A percentile compares a stretch with the other conserved stretches of the same genome.
Conservation (phyloP, 2,797 vertebrate species). For the Microctenopoma steveboyesi region DNA sequence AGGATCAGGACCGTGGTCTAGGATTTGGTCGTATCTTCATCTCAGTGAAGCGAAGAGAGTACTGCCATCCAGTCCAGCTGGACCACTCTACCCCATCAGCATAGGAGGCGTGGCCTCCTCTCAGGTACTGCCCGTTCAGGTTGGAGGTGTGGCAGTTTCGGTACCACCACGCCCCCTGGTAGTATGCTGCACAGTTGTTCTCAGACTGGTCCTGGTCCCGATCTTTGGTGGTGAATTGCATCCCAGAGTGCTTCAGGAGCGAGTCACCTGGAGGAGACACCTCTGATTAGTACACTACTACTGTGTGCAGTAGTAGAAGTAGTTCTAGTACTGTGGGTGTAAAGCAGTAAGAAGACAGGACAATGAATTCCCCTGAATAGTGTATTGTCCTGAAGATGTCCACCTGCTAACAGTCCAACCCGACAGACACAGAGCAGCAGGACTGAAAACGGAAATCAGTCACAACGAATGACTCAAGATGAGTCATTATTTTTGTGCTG, state of each 20-base stretch:
- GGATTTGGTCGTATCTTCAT: slow-evolving; percentile 91
- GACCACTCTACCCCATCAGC: slow-evolving; percentile 96
- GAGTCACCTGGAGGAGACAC: slow-evolving; percentile 84
- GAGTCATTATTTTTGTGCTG: too few relatives aligned
- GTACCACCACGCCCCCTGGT: slow-evolving; percentile 98
- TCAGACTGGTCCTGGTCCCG: slow-evolving; percentile 94
- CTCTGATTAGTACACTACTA: background rate
- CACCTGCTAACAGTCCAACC: too few relatives aligned
- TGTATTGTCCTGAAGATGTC: too few relatives aligned
- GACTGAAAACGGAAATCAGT: too few relatives aligned
- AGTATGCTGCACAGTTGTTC: slow-evolving; percentile 95
- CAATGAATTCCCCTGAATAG: too few relatives aligned
- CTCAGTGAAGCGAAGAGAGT: slow-evolving; percentile 93
- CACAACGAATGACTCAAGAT: too few relatives aligned
- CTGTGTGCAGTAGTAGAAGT: background rate
- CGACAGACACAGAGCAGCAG: too few relatives aligned
- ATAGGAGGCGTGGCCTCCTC: slow-evolving; percentile 91
- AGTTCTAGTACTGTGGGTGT: too few relatives aligned
- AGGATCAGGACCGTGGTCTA: background rate
- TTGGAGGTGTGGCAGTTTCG: slow-evolving; percentile 97
- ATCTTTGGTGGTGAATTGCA: slow-evolving; percentile 96
- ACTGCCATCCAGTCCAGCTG: slow-evolving; percentile 97
- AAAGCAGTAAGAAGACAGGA: too few relatives aligned
- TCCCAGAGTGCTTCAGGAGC: slow-evolving; percentile 92
- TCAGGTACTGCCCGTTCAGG: slow-evolving; percentile 95